Evolutionary conservation across 2,113 vertebrate species (phyloP), one percentile per base, ranked within the genome.

Genomic region (Dipodomys ordii): DNA sequence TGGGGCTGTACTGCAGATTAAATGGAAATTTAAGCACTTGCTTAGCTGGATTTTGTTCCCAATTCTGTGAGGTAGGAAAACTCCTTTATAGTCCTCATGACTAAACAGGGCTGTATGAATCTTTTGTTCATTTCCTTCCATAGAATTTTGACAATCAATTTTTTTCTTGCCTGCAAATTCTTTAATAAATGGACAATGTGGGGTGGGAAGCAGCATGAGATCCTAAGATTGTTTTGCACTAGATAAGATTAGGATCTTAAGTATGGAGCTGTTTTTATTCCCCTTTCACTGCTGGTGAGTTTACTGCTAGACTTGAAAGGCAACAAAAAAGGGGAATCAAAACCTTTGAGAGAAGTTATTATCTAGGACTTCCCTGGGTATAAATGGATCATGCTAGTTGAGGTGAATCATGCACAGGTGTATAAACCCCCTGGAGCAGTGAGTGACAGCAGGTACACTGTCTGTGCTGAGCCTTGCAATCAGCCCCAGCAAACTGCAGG

Each of bases 171-270:
- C 13, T 32, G 2, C 23, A 7, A 39, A 68, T 39, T 83, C 16
- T 68, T 71, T 74, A 60, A 39, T 44, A 67, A 91, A 16, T 72
- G 20, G 72, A 12, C 7, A 28, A 0, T 57, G 30, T 73, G 18
- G 27, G 65, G 27, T 78, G 13, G 74, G 25, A 80, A 91, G 53
- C 44, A 32, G 64, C 49, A 16, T 7, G 74, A 71, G 49, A 46
- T 49, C 15, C 39, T 94, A 89, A 64, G 35, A 78, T 60, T 64
- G 7, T 57, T 62, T 93, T 87, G 18, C 39, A 30, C 22, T 57
- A 69, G 79, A 39, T 77, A 78, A 72, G 65, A 76, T 83, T 76
- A 84, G 90, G 49, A 83, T 89, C 30, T 80, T 46, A 53, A 73
- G 60, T 68, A 19, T 25, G 6, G n/a, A 68, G 6, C 30, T 15